phyloP scores from a whole-genome alignment of 37 sponge, comb jelly and placozoan genomes.

The Theonella swinhoei region DNA sequence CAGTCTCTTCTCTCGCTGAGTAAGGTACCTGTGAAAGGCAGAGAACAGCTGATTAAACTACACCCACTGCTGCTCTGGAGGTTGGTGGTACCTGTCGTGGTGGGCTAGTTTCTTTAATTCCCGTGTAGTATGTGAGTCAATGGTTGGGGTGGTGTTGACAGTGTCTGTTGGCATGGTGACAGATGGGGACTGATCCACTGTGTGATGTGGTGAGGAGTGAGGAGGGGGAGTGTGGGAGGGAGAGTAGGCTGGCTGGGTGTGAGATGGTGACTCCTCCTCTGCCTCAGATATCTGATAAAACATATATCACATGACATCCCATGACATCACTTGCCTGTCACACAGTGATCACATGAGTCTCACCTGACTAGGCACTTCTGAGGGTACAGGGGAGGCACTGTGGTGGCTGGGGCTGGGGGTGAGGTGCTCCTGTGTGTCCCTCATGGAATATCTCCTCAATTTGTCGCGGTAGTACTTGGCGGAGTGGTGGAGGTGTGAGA shows the following conservation, averaged over 20 bases:
- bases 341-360: background rate
- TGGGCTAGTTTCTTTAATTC: too few relatives aligned
- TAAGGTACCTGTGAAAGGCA: conserved; percentile 33
- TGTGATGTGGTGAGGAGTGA: background rate
- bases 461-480: conserved; percentile 70
- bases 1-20: conserved; percentile 54
- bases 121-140: too few relatives aligned
- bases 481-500: conserved; percentile 54
- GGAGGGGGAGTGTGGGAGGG: background rate
- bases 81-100: too few relatives aligned
- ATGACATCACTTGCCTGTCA: background rate
- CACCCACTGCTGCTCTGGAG: too few relatives aligned
- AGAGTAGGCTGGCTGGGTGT: background rate
- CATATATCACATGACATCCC: background rate
- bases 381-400: background rate
- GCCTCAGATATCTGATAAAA: background rate
- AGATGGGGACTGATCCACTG: background rate
- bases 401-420: background rate
- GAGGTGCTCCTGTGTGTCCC: conserved; percentile 7
- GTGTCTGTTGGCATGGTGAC: background rate
- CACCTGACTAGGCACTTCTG: background rate
- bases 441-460: background rate
- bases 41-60: too few relatives aligned
- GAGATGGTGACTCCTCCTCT: background rate
- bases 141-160: background rate